Evolutionary conservation across 2,113 vertebrate species (phyloP), one percentile per base, ranked within the genome.

Genomic region (Phodopus roborovskii): DNA sequence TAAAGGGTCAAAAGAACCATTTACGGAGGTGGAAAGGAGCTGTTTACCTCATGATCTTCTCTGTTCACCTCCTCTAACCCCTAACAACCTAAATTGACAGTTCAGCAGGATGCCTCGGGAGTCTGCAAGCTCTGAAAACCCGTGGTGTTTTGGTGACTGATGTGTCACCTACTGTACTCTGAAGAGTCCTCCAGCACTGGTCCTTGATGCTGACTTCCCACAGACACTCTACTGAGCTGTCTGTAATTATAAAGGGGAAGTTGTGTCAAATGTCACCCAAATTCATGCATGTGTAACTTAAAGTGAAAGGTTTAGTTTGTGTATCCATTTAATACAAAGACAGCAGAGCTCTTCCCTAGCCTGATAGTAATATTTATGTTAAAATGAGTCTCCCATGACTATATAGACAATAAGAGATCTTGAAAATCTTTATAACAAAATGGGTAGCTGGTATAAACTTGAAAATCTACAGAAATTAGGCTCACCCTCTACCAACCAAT

Each of bases 331-430:
- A 48, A n/a, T 13, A 68, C 48, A 26, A 42, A 50, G 56, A 33
- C 70, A 66, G 15, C 56, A 53, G 60, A 95, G 71, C 30, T 88
- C 15, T 28, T 5, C 58, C 45, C 58, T 33, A 24, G n/a, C 92
- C 77, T 53, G 62, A 56, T 53, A 60, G n/a, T 68, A 56, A 75
- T 77, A 48, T 11, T 75, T 74, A 33, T 53, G 78, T 87, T 93
- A 94, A 95, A 88, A 77, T 88, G 28, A 84, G 75, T 62, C 82
- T 79, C 71, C 15, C 45, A 39, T 73, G 75, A 75, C 92, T 94
- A 53, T 60, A 62, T 77, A 60, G 60, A 36, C 4, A 42, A 8
- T 68, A 79, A 78, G 26, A 88, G 60, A 78, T 92, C 85, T 70
- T 50, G 60, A 73, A 70, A 74, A 91, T 71, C 89, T 62, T 56